A percentile compares a stretch with the other conserved stretches of the same genome.
Conservation (phyloP, 2,797 vertebrate species). For the Coendou prehensilis region DNA sequence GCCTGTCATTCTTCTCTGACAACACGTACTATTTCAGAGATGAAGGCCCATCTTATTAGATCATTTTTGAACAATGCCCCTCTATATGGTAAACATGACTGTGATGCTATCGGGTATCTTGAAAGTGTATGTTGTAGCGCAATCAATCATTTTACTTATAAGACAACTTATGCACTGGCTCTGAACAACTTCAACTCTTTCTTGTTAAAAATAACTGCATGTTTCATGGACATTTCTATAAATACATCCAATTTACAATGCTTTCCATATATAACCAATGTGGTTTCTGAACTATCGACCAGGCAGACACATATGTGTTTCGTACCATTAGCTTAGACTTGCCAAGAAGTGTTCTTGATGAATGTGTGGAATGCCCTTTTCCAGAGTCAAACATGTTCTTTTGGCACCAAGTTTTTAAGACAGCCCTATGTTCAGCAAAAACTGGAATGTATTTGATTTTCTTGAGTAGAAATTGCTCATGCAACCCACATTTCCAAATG, state of each 20-base stretch:
- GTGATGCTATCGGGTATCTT: not conserved
- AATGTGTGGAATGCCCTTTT: conserved; percentile 78
- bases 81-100: not conserved
- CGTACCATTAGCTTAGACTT: conserved; percentile 65
- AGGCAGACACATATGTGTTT: conserved; percentile 74
- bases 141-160: conserved; percentile 63
- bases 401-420: conserved; percentile 71
- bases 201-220: conserved; percentile 80
- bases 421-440: conserved; percentile 62
- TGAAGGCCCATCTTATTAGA: not conserved
- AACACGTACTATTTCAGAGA: not conserved
- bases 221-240: conserved; percentile 79
- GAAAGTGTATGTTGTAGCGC: not conserved
- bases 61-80: not conserved
- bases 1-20: not conserved
- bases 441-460: conserved; percentile 74
- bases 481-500: conserved; percentile 65
- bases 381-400: conserved; percentile 78
- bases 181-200: conserved; percentile 65
- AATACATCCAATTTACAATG: conserved; percentile 72
- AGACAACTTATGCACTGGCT: conserved; percentile 65
- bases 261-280: conserved; percentile 74
- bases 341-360: conserved; percentile 77
- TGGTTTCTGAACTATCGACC: conserved; percentile 69
- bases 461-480: conserved; percentile 64